phyloP scores from a whole-genome alignment of 2,888 invertebrate genomes.

The Sphaeridia pumilis region DNA sequence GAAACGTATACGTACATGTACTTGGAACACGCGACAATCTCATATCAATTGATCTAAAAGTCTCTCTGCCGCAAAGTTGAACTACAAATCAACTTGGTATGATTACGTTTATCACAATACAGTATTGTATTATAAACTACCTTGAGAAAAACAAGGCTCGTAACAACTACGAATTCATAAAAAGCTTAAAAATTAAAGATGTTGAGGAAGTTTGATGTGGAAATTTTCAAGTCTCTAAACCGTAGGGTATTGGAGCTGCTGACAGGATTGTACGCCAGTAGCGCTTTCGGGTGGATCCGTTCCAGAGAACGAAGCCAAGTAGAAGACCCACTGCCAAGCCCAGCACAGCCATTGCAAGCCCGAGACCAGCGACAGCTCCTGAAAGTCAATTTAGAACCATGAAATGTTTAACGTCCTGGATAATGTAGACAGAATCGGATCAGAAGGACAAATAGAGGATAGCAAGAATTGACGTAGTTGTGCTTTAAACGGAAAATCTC shows the following conservation, averaged over 20 bases:
- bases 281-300: conserved; percentile 37
- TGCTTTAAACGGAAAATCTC: too few species aligned
- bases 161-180: too few species aligned
- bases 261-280: conserved; percentile 36
- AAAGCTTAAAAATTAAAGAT: too few species aligned
- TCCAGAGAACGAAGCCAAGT: conserved; percentile 39
- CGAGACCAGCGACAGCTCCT: conserved; percentile 39
- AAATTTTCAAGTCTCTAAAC: conserved; percentile 27
- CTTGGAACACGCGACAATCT: too few species aligned
- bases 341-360: conserved; percentile 40
- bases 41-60: too few species aligned
- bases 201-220: too few species aligned
- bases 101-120: too few species aligned
- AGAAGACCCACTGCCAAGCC: conserved; percentile 39
- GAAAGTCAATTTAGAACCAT: conserved; percentile 9
- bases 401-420: neutral
- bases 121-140: too few species aligned
- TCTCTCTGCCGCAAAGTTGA: too few species aligned
- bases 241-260: conserved; percentile 31
- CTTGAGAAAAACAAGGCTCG: too few species aligned
- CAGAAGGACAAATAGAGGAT: neutral
- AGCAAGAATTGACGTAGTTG: neutral
- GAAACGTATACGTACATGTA: too few species aligned
- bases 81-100: too few species aligned
- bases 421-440: neutral